Percentiles rank a stretch among this genome's conserved stretches.
Conservation (phyloP, 2,888 invertebrate species). For the Rhagophthalmus giganteus region DNA sequence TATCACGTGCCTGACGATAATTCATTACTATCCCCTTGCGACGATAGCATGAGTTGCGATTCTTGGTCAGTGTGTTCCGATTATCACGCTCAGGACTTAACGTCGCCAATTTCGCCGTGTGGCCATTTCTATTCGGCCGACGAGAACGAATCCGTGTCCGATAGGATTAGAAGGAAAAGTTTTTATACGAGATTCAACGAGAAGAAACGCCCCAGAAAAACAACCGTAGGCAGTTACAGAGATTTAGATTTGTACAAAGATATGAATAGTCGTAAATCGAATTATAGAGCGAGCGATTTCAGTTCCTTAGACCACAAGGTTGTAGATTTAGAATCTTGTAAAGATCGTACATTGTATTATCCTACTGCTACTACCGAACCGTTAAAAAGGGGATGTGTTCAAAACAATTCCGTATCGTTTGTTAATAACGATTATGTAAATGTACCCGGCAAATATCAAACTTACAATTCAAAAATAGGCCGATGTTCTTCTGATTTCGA, state of each 20-base stretch:
- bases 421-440: constrained; percentile 52
- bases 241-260: constrained; percentile 50
- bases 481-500: constrained; percentile 46
- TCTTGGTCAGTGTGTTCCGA: constrained; percentile 71
- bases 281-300: constrained; percentile 37
- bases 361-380: constrained; percentile 40
- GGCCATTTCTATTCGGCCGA: constrained; percentile 53
- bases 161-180: constrained; percentile 85
- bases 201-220: constrained; percentile 71
- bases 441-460: constrained; percentile 50
- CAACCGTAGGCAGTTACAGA: constrained; percentile 60
- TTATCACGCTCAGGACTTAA: constrained; percentile 47
- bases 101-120: constrained; percentile 58
- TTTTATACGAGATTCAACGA: constrained; percentile 89
- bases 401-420: constrained; percentile 46
- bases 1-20: no score
- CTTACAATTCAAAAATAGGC: constrained; percentile 49
- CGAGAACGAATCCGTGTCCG: constrained; percentile 71
- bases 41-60: constrained; percentile 61
- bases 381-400: constrained; percentile 37
- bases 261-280: constrained; percentile 30
- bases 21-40: constrained; percentile 62
- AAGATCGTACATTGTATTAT: constrained; percentile 36
- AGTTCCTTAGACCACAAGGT: constrained; percentile 47
- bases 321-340: constrained; percentile 40